Evolutionary conservation across 2,797 vertebrate species (phyloP), one percentile per base, ranked within the genome.

Genomic region (Rhynchonycteris naso): DNA sequence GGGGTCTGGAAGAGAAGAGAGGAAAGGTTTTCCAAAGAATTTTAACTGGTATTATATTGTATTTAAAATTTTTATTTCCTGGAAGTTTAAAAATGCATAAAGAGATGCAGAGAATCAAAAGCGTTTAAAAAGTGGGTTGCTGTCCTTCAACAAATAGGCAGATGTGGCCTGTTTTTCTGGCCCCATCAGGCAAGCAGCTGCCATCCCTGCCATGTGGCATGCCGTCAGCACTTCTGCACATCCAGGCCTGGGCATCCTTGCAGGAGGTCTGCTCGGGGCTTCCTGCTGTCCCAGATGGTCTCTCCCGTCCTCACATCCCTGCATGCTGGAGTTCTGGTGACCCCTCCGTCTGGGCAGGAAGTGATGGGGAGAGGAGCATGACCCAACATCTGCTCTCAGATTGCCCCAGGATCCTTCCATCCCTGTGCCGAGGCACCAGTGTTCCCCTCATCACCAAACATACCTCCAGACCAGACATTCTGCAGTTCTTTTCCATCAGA

Each of bases 11-110:
- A 54, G 4, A 82, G 85, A 71, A 76, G 15, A 65, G 52, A 22
- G 81, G 54, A 96, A 96, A 96, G 90, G 65, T 75, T 82, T 94
- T 96, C 90, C 84, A 66, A 80, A 95, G 76, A 81, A 91, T 90
- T 94, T 94, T 79, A 92, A 95, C 59, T 63, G 75, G 74, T 63
- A 13, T 89, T 96, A 52, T 81, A 68, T 87, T 91, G 43, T 95
- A 82, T 91, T 91, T 95, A 94, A 93, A 88, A 90, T 88, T 95
- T 97, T 89, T 95, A 81, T 97, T 98, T 97, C 94, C 96, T 96
- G 72, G 96, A 97, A 96, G 95, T 95, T 93, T 91, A 81, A 95
- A 94, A 97, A 95, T 83, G 90, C 85, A 58, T 96, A 65, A 96
- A 92, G 92, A 92, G 92, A 81, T 90, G 47, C 87, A 86, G 92